Evolutionary conservation across 1,140 invertebrate genomes (phyloP).

Genomic region (Lepidurus packardi): DNA sequence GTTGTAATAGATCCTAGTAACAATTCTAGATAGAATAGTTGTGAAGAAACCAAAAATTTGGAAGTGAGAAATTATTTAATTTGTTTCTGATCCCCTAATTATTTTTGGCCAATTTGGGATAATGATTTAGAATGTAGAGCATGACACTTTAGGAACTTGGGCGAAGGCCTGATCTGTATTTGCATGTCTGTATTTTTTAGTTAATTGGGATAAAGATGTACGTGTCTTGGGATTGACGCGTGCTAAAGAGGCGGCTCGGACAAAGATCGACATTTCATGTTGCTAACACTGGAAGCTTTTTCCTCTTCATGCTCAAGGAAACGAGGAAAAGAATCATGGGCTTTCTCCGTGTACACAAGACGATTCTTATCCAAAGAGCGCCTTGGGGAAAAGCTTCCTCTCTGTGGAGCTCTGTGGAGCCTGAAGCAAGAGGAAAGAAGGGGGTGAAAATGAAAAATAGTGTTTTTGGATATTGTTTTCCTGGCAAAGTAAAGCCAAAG

Average conservation of each 20-base stretch:
- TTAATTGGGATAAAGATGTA: slow-evolving; percentile 5
- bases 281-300: background rate
- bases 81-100: too few species aligned
- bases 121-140: too few species aligned
- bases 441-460: background rate
- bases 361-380: slow-evolving; percentile 9
- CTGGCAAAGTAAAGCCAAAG: background rate
- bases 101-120: too few species aligned
- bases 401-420: background rate
- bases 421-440: background rate
- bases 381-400: background rate
- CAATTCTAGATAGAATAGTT: too few species aligned
- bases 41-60: too few species aligned
- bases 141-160: background rate
- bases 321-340: background rate
- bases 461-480: slow-evolving; percentile 8
- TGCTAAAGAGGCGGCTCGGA: background rate
- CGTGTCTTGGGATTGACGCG: background rate
- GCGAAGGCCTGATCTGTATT: background rate
- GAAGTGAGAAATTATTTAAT: too few species aligned
- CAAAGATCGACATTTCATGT: slow-evolving; percentile 13
- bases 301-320: background rate
- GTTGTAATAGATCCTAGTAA: too few species aligned
- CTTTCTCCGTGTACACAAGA: background rate
- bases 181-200: background rate